These are phyloP conservation scores for Chaenocephalus aceratus DNA, from an alignment of 2,113 vertebrate genomes.

Conservation along the genomic window DNA sequence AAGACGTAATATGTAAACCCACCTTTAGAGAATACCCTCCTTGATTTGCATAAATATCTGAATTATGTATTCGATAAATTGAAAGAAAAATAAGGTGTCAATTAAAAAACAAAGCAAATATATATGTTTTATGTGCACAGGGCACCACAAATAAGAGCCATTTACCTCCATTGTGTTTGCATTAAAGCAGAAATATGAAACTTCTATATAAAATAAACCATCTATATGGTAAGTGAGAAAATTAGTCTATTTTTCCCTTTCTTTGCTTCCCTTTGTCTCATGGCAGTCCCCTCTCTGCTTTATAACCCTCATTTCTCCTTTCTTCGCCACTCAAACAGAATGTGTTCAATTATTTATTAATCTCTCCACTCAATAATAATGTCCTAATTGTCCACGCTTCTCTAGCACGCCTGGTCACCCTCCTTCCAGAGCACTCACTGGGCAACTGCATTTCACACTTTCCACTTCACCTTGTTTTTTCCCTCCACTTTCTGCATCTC, in stretches of 20 bases:
- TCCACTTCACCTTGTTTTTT: constrained; percentile 52
- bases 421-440: constrained; percentile 45
- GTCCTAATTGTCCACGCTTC: constrained; percentile 70
- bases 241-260: constrained; percentile 4
- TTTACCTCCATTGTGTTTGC: not conserved
- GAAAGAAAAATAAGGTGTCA: not conserved
- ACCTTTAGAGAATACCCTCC: not conserved
- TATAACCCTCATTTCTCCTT: constrained; percentile 20
- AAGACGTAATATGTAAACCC: not conserved
- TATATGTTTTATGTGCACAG: not conserved
- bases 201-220: not conserved
- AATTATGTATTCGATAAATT: not conserved
- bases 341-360: constrained; percentile 76
- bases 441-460: constrained; percentile 59
- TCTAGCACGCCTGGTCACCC: constrained; percentile 36
- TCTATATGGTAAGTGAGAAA: not conserved
- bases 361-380: constrained; percentile 67
- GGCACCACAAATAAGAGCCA: too few relatives aligned
- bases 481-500: not conserved
- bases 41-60: not conserved
- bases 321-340: constrained; percentile 43
- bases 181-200: not conserved
- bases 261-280: not conserved
- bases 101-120: not conserved
- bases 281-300: constrained; percentile 10